Percentiles rank a stretch among this genome's conserved stretches.
Conservation (phyloP, 2,113 vertebrate genomes). For the Nymphicus hollandicus region DNA sequence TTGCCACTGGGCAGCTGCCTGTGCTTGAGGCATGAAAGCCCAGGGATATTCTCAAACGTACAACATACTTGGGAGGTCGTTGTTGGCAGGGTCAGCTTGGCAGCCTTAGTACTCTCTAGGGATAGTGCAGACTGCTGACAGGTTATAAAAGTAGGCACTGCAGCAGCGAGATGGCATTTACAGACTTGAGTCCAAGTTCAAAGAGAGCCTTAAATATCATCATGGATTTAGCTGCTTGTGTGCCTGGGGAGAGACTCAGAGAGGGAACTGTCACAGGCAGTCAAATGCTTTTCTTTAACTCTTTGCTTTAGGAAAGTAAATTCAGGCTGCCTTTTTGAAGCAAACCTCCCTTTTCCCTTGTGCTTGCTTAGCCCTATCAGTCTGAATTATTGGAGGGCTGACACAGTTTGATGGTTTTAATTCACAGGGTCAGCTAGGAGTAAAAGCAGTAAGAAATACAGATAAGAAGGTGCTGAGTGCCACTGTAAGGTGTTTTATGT, state of each 20-base stretch:
- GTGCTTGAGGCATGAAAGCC: neutral
- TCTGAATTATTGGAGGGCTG: neutral
- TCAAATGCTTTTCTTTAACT: neutral
- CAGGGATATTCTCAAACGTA: rapidly evolving
- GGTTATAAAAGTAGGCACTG: neutral
- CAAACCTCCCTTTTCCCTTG: neutral
- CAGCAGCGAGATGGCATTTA: neutral
- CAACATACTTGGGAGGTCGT: neutral
- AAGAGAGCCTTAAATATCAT: neutral
- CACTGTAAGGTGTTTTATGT: neutral
- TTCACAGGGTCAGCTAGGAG: neutral
- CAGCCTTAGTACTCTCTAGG: neutral
- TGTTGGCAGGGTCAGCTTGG: neutral
- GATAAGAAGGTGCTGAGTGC: neutral
- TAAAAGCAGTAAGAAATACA: neutral
- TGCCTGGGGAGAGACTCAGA: neutral
- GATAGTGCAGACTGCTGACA: neutral
- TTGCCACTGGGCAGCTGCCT: neutral
- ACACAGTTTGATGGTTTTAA: neutral
- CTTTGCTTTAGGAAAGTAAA: neutral
- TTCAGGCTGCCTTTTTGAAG: neutral
- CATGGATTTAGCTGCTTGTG: neutral
- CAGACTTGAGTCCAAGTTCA: neutral
- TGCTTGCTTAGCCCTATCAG: neutral
- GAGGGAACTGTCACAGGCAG: neutral